Base-by-base conservation (phyloP, 2,113 vertebrate species). In the Notothenia coriiceps region DNA sequence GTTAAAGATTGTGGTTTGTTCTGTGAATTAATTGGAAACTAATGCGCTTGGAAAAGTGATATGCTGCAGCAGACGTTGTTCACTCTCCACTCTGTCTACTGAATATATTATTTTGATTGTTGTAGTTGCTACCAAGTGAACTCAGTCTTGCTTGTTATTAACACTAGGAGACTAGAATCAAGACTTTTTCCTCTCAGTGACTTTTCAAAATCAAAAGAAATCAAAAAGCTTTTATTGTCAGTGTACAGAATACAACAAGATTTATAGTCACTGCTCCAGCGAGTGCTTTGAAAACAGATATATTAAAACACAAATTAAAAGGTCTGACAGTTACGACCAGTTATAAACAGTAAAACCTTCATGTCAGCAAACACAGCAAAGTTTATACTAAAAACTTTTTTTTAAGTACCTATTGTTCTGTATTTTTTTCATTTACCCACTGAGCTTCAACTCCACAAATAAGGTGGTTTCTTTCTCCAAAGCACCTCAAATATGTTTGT, bases 401-500 rank as follows among this genome's bases (percentile, higher is more conserved):
- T 33, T 22, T 10, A 66, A 50, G 57, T 49, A 17, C 9, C 12
- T 17, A 43, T 71, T 65, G 29, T 73, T 68, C 40, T 70, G n/a
- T 15, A 1, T 78, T 3, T 52, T 60, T 51, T 50, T 56, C 55
- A 25, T 51, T n/a, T 25, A 35, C 49, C 51, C 79, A 17, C 60
- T 18, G 20, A 63, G 54, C 14, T 55, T 74, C 6, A 63, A 10
- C 51, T 49, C 17, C 60, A 29, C 60, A 59, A 76, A 11, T 73
- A 9, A 43, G 64, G 51, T 29, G 15, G 10, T 46, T 62, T 71
- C 20, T 0, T 13, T 51, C 77, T 80, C 59, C 46, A 20, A 49
- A 51, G 54, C 17, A 55, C 43, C 55, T 47, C 61, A 79, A 61
- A 79, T 25, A 54, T 76, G 70, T 88, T 88, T 77, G 44, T 2